Conservation (phyloP, 2,888 invertebrate genomes). For the Nyleta sp. region DNA sequence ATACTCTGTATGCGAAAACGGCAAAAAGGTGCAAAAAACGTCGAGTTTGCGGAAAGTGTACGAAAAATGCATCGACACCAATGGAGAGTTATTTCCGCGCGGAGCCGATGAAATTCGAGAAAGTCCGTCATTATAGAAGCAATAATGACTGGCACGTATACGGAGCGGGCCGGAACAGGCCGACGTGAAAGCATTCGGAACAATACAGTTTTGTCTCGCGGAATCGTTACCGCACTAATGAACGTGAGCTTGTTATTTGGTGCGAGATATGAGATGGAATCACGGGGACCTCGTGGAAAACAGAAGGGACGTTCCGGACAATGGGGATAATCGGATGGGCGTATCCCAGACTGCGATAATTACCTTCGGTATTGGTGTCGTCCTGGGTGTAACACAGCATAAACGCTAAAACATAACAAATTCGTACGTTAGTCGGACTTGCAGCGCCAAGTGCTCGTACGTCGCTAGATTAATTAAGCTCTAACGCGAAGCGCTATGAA, state of each 20-base stretch:
- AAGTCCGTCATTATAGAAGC: too few relatives aligned
- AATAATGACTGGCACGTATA: too few relatives aligned
- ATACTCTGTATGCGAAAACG: too few relatives aligned
- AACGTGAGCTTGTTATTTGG: slow-evolving; percentile 70
- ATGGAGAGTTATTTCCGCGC: too few relatives aligned
- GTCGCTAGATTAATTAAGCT: slow-evolving; percentile 72
- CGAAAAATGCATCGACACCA: too few relatives aligned
- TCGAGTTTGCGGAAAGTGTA: too few relatives aligned
- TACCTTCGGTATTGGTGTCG: slow-evolving; percentile 95
- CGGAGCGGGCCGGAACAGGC: too few relatives aligned
- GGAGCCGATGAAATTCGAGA: too few relatives aligned
- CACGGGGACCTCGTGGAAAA: not conserved
- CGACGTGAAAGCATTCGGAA: slow-evolving; percentile 39
- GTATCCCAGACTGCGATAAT: slow-evolving; percentile 65
- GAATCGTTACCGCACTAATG: slow-evolving; percentile 68
- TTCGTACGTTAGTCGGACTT: slow-evolving; percentile 64
- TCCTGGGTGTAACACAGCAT: slow-evolving; percentile 97
- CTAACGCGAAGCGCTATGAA: slow-evolving; percentile 68
- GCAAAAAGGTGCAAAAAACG: too few relatives aligned
- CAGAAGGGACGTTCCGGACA: slow-evolving; percentile 34
- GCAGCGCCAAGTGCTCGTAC: slow-evolving; percentile 34
- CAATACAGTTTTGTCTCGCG: slow-evolving; percentile 43
- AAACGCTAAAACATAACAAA: slow-evolving; percentile 91
- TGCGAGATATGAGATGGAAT: slow-evolving; percentile 67
- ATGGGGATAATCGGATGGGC: slow-evolving; percentile 15